Percentiles rank a stretch among this genome's conserved stretches.
These are phyloP conservation scores for Brachyalestes nurse DNA, from an alignment of 2,797 vertebrate species.

Conservation along the genomic window DNA sequence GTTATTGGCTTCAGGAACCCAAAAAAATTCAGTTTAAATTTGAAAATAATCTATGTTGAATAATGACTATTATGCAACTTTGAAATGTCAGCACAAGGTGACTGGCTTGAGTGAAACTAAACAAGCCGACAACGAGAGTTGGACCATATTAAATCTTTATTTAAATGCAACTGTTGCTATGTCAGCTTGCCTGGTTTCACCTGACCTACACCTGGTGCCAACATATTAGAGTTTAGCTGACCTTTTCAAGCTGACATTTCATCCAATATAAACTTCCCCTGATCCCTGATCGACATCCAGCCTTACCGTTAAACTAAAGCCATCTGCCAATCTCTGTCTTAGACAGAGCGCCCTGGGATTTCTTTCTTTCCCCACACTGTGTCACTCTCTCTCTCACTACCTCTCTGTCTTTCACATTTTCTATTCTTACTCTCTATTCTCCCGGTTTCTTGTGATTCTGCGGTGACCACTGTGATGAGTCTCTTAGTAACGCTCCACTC, in stretches of 20 bases:
- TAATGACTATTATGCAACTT: too few relatives aligned
- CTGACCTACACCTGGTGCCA: neutral
- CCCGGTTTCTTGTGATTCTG: slow-evolving; percentile 5
- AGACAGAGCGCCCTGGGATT: neutral
- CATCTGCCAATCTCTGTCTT: slow-evolving; percentile 25
- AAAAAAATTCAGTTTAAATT: too few relatives aligned
- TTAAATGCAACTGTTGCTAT: neutral
- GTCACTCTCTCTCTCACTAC: neutral
- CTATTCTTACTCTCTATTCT: slow-evolving; percentile 1
- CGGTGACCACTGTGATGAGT: slow-evolving; percentile 15
- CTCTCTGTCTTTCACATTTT: slow-evolving; percentile 1
- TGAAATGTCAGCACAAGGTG: too few relatives aligned
- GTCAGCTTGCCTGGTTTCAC: neutral
- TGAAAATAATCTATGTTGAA: too few relatives aligned
- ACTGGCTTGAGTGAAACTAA: neutral
- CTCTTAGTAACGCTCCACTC: slow-evolving; percentile 34
- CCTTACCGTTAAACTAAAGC: slow-evolving; percentile 18
- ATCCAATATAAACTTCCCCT: slow-evolving; percentile 10
- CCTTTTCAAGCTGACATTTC: slow-evolving; percentile 15
- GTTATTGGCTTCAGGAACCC: too few relatives aligned
- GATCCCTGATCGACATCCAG: slow-evolving; percentile 13
- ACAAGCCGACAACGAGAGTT: neutral
- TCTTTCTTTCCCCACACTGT: neutral
- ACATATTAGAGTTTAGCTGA: neutral
- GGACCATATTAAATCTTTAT: neutral